Evolutionary conservation across 2,113 vertebrate genomes (phyloP), one percentile per base, ranked within the genome.

Genomic region (Sander vitreus): DNA sequence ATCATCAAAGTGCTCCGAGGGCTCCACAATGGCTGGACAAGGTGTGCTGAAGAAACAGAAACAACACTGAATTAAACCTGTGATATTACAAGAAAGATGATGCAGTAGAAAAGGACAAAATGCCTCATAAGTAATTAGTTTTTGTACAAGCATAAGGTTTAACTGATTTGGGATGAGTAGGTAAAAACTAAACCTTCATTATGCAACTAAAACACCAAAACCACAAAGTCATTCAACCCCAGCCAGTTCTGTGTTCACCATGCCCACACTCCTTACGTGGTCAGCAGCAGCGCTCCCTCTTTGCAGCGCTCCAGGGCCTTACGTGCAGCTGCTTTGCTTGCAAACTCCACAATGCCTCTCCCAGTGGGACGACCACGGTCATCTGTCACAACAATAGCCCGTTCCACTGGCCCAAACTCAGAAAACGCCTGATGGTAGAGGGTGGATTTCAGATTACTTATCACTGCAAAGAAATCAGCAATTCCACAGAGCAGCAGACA

Each of bases 231-330:
- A 10, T 21, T n/a, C 3, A 11, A 30, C 16, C 4, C 14, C n/a
- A 15, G 55, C 23, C 25, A 25, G 55, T 19, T 47, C 45, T 47
- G 1, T 21, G 23, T 50, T 25, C 48, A 12, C 14, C 54, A 36
- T 6, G 14, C 45, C 13, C n/a, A 1, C n/a, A 7, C 21, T 59
- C 12, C 97, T 97, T 96, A 99, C 98, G 96, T 97, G 81, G 98
- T 99, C 70, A 99, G 94, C 87, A 99, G 94, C 90, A 99, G 96
- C 0, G 98, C 98, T 65, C 98, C 98, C 85, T 99, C 98, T 3
- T 95, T 94, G 93, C 98, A 99, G 80, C 97, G 95, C 91, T 99
- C 98, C 87, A 99, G 91, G 78, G 98, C 98, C 89, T 99, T 99
- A 78, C 97, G 95, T 13, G 98, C 98, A 33, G 97, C 95, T 78